Base-by-base conservation (phyloP, 64 coral and sea anemone genomes). In the Pocillopora damicornis region DNA sequence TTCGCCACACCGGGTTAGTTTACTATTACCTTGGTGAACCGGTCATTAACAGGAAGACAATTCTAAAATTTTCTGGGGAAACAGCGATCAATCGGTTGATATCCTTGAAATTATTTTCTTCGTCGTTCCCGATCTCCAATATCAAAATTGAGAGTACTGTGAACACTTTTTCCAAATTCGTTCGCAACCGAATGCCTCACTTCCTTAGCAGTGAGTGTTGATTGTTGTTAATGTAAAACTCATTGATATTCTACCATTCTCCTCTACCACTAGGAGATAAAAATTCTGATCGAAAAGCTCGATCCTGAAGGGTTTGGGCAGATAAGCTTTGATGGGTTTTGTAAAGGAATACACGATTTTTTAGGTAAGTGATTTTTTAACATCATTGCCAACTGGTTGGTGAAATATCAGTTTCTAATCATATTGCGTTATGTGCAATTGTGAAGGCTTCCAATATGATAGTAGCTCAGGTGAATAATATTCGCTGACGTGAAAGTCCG, bases 281-380 rank as follows among this genome's bases (percentile, higher is more conserved):
- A 81, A 90, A 95, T 81, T 13, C 63, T 99, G 23, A 80, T 95
- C 15, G 90, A 95, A 77, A 93, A 88, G 23, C 86, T 99, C 62
- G 97, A 99, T 56, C 97, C 97, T 22, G 93, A 90, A 14, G 93
- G 90, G 15, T 75, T 91, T 66, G 97, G 97, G 45, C 76, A 68
- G 77, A 99, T 99, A 74, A 93, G 87, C 34, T 99, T 99, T 86
- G 90, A 99, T 22, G 90, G 92, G 22, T 99, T 99, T 81, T 99
- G 86, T 82, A 79, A 86, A 75, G 86, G 93, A 86, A 91, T 93
- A 83, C 93, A 95, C 59, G 97, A 99, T 42, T 95, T 95, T 86
- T 77, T 97, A n/a, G 94, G 94, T 97, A 68, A 89, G 86, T 87
- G 20, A 90, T 60, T 13, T 61, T 6, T 59, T 30, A 75, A 61